These are phyloP conservation scores for Rhea pennata DNA, from an alignment of 2,113 vertebrate species.

Conservation along the genomic window DNA sequence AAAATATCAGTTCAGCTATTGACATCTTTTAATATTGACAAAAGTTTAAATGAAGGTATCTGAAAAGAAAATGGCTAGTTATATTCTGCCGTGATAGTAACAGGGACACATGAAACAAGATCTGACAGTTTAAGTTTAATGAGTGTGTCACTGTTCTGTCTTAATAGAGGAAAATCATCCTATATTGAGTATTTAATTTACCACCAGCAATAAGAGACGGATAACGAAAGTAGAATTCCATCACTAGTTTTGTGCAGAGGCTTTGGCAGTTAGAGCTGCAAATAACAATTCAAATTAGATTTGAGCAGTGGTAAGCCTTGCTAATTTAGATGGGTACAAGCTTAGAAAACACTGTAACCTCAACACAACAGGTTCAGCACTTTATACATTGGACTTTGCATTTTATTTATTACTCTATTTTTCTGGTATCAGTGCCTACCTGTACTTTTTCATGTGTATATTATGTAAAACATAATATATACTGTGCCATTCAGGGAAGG, in stretches of 20 bases:
- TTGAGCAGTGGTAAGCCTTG: slow-evolving; percentile 10
- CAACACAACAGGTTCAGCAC: not conserved
- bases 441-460: not conserved
- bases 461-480: not conserved
- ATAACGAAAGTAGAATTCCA: slow-evolving; percentile 61
- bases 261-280: slow-evolving; percentile 50
- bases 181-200: slow-evolving; percentile 74
- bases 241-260: slow-evolving; percentile 37
- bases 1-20: not conserved
- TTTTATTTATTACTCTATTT: not conserved
- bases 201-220: slow-evolving; percentile 11
- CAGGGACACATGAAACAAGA: slow-evolving; percentile 66
- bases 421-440: not conserved
- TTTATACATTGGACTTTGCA: not conserved
- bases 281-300: slow-evolving; percentile 70
- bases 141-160: slow-evolving; percentile 64
- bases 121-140: slow-evolving; percentile 79
- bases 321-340: slow-evolving; percentile 51
- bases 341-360: slow-evolving; percentile 24
- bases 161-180: slow-evolving; percentile 74
- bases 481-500: not conserved
- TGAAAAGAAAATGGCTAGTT: slow-evolving; percentile 63
- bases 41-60: slow-evolving; percentile 35
- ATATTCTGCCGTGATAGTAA: slow-evolving; percentile 37
- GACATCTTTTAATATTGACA: not conserved